Base-by-base conservation (phyloP, 2,888 invertebrate species). In the Andrena bucephala region DNA sequence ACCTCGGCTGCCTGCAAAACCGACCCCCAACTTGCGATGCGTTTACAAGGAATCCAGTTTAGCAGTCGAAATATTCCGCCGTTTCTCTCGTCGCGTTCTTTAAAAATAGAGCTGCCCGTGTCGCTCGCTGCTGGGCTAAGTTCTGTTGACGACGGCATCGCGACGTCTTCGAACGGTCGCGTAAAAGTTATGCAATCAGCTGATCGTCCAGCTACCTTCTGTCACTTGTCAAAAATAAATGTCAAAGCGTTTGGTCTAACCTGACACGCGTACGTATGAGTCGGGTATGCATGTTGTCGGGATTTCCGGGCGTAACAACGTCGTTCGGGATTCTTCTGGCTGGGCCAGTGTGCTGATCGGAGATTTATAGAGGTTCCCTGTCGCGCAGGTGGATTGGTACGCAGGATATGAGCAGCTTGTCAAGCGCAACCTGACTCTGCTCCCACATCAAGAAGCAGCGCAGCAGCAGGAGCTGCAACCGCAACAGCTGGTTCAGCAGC, bases 391-490 rank as follows among this genome's bases (percentile, higher is more conserved):
- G 94, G 94, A 94, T 93, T 94, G 94, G 94, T 94, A 94, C 94
- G 92, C 93, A 91, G 94, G 94, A 94, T 94, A 94, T 94, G 94
- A 94, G 94, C 94, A 94, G 94, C 92, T 94, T 94, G 94, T 94
- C 94, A 94, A 94, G 93, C 94, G 94, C 94, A 94, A 94, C 91
- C 94, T 94, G 94, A 94, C 94, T 94, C 94, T 94, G 94, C 94
- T 94, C 94, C 93, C 94, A 81, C 91, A 93, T 89, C 93, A 93
- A 88, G 93, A 93, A 89, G 89, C 88, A 81, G 87, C 29, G 67
- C 90, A 85, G 86, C 90, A 89, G 80, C 91, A 89, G 85, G 91
- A 89, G 89, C 88, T 83, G 68, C 91, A 89, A 81, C 87, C 89
- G 57, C 89, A 88, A 83, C 88, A 89, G 88, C 87, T 89, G 83